Evolutionary conservation across 2,113 vertebrate genomes (phyloP).

Genomic region (Corvus cornix): DNA sequence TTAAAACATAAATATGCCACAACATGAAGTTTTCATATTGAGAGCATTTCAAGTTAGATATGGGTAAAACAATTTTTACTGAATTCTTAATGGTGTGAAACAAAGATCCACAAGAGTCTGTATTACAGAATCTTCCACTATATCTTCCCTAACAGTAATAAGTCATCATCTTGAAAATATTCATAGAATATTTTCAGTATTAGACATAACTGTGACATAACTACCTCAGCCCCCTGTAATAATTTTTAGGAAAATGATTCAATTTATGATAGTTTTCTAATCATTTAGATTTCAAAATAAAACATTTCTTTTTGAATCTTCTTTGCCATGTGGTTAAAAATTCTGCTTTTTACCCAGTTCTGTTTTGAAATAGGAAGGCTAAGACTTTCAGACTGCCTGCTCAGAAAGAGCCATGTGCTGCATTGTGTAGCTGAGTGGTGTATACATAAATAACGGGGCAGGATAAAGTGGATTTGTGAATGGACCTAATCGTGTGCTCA

Average conservation of each 20-base stretch:
- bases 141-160: not conserved
- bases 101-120: not conserved
- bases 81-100: not conserved
- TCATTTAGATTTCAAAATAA: not conserved
- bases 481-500: not conserved
- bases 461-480: constrained; percentile 22
- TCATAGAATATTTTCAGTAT: not conserved
- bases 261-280: not conserved
- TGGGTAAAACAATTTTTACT: not conserved
- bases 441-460: not conserved
- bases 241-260: not conserved
- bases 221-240: not conserved
- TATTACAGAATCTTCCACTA: not conserved
- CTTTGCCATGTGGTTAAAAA: not conserved
- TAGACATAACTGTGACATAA: not conserved
- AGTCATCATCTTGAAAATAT: not conserved
- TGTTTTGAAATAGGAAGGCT: not conserved
- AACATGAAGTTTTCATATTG: not conserved
- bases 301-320: not conserved
- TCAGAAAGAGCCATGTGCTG: not conserved
- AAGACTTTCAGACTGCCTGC: not conserved
- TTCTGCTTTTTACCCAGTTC: not conserved
- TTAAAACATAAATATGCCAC: not conserved
- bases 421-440: not conserved
- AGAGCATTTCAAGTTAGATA: not conserved